Evolutionary conservation across 2,888 invertebrate species (phyloP).

Genomic region (Drosophila aldrichi): DNA sequence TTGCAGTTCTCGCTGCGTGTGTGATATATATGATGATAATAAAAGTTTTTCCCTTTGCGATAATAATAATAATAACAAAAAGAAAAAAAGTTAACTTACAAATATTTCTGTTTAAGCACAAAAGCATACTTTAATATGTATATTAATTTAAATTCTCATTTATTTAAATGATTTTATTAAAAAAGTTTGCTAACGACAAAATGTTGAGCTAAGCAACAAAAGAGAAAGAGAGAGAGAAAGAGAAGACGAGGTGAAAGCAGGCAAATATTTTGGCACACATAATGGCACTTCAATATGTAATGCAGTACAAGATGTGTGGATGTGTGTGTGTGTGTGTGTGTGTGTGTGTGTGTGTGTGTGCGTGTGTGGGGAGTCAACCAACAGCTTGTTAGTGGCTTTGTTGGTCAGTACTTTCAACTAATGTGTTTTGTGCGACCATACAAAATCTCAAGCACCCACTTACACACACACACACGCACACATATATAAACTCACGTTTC

Average conservation of each 20-base stretch:
- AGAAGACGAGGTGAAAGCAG: slow-evolving; percentile 27
- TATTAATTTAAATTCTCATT: slow-evolving; percentile 76
- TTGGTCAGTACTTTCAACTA: slow-evolving; percentile 82
- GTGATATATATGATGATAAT: slow-evolving; percentile 68
- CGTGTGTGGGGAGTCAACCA: slow-evolving; percentile 46
- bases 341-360: background rate
- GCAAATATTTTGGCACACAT: slow-evolving; percentile 51
- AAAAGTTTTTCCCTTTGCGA: slow-evolving; percentile 60
- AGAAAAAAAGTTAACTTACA: slow-evolving; percentile 18
- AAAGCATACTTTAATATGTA: slow-evolving; percentile 9
- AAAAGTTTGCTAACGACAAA: slow-evolving; percentile 62
- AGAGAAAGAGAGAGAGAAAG: background rate
- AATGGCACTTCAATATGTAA: slow-evolving; percentile 69
- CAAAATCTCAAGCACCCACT: slow-evolving; percentile 74
- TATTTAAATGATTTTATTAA: slow-evolving; percentile 80
- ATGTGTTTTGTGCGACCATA: slow-evolving; percentile 79
- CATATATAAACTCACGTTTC: slow-evolving; percentile 22
- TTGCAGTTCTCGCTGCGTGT: slow-evolving; percentile 23
- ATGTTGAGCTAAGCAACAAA: slow-evolving; percentile 41
- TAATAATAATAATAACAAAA: background rate
- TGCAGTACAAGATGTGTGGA: slow-evolving; percentile 12
- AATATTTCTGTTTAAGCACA: slow-evolving; percentile 53
- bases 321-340: slow-evolving; percentile 11
- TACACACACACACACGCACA: slow-evolving; percentile 41
- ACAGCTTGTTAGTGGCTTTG: slow-evolving; percentile 82